A percentile compares a stretch with the other conserved stretches of the same genome.
These are phyloP conservation scores for Catostylus mosaicus DNA, from an alignment of 30 jellyfish, hydroid and myxozoan species.

Conservation along the genomic window DNA sequence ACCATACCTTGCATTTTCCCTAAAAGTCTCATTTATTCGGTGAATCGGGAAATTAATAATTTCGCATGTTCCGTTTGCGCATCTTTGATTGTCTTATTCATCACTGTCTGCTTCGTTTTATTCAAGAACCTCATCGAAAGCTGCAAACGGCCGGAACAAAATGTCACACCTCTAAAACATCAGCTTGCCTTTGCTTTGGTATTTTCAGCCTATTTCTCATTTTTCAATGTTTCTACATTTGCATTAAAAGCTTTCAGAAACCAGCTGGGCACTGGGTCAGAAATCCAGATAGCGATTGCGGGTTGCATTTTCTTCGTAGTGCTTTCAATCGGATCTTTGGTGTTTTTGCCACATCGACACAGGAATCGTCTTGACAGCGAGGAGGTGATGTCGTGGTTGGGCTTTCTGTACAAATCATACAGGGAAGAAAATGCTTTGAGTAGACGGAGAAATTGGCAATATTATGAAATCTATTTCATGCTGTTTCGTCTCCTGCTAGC, in stretches of 20 bases:
- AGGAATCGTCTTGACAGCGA: not conserved
- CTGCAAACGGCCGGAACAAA: not conserved
- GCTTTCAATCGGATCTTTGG: not conserved
- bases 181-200: not conserved
- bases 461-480: slow-evolving; percentile 2
- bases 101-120: not conserved
- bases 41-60: not conserved
- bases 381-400: not conserved
- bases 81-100: not conserved
- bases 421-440: not conserved
- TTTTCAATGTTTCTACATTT: not conserved
- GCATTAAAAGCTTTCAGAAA: not conserved
- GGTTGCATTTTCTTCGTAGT: not conserved
- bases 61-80: not conserved
- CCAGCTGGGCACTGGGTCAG: not conserved
- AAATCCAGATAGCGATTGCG: not conserved
- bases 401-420: not conserved
- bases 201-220: not conserved
- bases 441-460: not conserved
- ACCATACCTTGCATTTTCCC: not conserved
- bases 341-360: not conserved
- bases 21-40: not conserved
- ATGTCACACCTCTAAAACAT: not conserved
- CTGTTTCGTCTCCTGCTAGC: not conserved
- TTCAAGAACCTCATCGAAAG: not conserved